Conservation (phyloP, 2,888 invertebrate genomes). For the Synergus laeviventris region DNA sequence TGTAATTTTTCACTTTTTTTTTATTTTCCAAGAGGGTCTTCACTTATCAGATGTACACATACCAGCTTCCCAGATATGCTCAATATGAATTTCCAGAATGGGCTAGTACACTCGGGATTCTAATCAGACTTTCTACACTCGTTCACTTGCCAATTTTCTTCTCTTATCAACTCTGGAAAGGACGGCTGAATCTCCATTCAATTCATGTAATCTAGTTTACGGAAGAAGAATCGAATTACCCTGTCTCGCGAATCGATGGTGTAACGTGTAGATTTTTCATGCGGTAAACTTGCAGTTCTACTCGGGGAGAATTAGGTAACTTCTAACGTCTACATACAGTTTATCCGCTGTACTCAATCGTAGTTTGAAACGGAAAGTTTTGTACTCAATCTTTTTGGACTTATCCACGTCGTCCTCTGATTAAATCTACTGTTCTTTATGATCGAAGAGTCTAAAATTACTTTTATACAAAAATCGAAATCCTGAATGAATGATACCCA, state of each 20-base stretch:
- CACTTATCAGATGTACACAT: conserved; percentile 84
- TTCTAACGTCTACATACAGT: conserved; percentile 62
- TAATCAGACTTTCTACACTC: conserved; percentile 84
- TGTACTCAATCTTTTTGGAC: conserved; percentile 38
- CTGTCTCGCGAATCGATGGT: neutral
- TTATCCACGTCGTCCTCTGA: conserved; percentile 2
- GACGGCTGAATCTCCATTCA: conserved; percentile 72
- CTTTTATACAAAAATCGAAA: neutral
- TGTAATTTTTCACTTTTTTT: conserved; percentile 31
- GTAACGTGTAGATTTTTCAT: conserved; percentile 29
- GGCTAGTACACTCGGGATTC: conserved; percentile 85
- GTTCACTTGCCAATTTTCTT: conserved; percentile 83
- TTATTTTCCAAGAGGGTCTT: conserved; percentile 83
- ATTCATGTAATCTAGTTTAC: neutral
- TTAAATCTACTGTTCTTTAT: conserved; percentile 22
- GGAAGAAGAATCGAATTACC: conserved; percentile 12
- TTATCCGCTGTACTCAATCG: conserved; percentile 62
- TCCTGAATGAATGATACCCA: neutral
- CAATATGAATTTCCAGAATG: conserved; percentile 83
- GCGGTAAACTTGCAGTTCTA: conserved; percentile 19
- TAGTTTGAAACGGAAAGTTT: conserved; percentile 63
- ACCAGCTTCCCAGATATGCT: conserved; percentile 81
- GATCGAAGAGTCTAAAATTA: neutral
- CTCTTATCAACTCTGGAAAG: conserved; percentile 74
- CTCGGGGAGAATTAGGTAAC: conserved; percentile 43